phyloP scores from a whole-genome alignment of 2,797 vertebrate species.

The Streptopelia turtur region DNA sequence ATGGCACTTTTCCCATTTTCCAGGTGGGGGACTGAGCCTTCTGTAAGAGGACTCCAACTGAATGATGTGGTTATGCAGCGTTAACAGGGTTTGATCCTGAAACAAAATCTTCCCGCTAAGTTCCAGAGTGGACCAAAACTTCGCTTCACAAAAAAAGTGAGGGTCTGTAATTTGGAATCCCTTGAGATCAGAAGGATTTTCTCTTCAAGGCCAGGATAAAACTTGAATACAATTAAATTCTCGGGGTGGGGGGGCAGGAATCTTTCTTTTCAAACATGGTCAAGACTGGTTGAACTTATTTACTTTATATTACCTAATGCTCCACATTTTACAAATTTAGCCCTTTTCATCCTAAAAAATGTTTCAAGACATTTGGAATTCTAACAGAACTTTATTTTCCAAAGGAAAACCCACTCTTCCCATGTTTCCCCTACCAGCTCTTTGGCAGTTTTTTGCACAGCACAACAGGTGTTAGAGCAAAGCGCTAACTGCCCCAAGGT shows the following conservation, averaged over 20 bases:
- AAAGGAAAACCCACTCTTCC: background rate
- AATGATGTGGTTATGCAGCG: background rate
- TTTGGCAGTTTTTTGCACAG: rapidly evolving
- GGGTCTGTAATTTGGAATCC: background rate
- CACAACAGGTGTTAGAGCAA: background rate
- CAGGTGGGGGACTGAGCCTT: background rate
- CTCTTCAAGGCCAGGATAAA: background rate
- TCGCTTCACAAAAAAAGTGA: background rate
- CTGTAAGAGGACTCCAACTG: background rate
- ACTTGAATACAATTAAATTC: background rate
- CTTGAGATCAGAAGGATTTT: background rate
- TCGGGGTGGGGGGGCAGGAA: too few species aligned
- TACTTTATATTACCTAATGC: background rate
- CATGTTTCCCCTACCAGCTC: background rate
- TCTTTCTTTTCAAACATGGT: background rate
- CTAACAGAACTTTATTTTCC: background rate
- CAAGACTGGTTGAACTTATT: background rate
- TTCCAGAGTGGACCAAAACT: background rate
- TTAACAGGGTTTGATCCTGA: background rate
- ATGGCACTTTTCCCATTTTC: background rate
- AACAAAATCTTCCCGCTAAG: background rate
- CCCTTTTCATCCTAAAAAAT: background rate
- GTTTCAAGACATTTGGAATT: background rate
- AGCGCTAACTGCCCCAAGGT: background rate
- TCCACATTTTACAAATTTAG: background rate